phyloP scores from a whole-genome alignment of 2,888 invertebrate genomes.

The Tromatobia lineatoria region DNA sequence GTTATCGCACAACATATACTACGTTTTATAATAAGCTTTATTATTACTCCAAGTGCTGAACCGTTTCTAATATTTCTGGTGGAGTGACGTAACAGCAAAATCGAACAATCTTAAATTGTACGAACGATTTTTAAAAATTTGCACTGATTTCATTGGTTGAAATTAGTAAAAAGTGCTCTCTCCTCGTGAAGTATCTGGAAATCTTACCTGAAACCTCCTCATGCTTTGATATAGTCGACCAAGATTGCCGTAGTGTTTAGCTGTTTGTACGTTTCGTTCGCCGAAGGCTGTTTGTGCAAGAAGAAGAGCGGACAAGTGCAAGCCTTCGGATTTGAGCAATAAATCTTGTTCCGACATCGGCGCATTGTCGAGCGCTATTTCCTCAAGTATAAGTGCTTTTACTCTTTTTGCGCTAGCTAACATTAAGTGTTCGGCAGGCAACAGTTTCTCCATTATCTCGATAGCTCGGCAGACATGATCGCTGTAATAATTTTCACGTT shows the following conservation, averaged over 20 bases:
- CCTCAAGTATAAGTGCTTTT: conserved; percentile 96
- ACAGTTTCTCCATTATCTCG: conserved; percentile 91
- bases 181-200: neutral
- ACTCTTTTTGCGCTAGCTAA: conserved; percentile 96
- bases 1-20: too few relatives aligned
- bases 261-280: conserved; percentile 97
- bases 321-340: conserved; percentile 92
- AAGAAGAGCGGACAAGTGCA: conserved; percentile 94
- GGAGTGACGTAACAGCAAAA: too few relatives aligned
- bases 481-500: conserved; percentile 83
- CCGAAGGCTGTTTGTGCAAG: conserved; percentile 94
- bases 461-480: conserved; percentile 95
- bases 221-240: conserved; percentile 98
- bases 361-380: conserved; percentile 95
- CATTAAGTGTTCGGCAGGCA: conserved; percentile 94
- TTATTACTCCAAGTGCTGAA: too few relatives aligned
- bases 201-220: conserved; percentile 91
- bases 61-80: too few relatives aligned
- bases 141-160: too few relatives aligned
- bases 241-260: conserved; percentile 98
- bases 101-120: too few relatives aligned
- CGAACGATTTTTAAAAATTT: too few relatives aligned
- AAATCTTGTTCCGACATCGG: conserved; percentile 87
- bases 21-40: too few relatives aligned
- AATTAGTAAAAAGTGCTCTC: neutral